Conservation (phyloP, 2,888 invertebrate species). For the Chrysomela aeneicollis region DNA sequence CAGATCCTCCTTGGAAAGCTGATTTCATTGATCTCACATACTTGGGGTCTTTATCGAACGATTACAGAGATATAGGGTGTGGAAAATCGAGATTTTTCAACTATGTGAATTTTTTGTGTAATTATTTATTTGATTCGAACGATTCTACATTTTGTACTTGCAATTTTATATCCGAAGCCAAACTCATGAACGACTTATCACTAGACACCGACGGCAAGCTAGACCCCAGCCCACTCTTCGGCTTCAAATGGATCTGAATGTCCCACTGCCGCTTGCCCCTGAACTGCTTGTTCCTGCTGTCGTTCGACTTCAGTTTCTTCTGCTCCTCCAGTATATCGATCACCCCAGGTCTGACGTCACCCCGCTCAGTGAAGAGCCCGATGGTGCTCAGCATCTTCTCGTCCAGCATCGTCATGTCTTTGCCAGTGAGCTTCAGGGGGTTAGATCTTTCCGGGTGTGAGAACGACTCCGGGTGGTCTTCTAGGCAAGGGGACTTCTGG, state of each 20-base stretch:
- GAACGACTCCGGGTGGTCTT: neutral
- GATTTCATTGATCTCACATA: too few species aligned
- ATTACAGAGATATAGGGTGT: too few species aligned
- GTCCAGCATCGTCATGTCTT: constrained; percentile 37
- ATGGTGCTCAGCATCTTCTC: constrained; percentile 39
- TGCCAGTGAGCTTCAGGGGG: constrained; percentile 40
- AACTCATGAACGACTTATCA: constrained; percentile 30
- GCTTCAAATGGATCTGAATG: constrained; percentile 37
- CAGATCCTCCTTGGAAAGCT: too few species aligned
- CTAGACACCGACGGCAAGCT: constrained; percentile 22
- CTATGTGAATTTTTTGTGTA: too few species aligned
- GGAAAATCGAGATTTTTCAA: too few species aligned
- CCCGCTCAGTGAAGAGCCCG: constrained; percentile 43
- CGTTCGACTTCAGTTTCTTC: constrained; percentile 31
- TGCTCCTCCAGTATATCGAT: constrained; percentile 41
- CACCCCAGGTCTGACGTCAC: constrained; percentile 42
- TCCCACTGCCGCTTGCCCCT: constrained; percentile 40
- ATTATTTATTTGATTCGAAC: too few species aligned
- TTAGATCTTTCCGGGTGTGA: constrained; percentile 25
- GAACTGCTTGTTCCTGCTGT: constrained; percentile 41
- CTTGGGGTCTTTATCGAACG: too few species aligned
- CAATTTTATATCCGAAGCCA: constrained; percentile 26
- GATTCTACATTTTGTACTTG: constrained; percentile 22
- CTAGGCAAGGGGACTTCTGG: neutral
- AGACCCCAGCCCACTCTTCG: constrained; percentile 21